phyloP scores from a whole-genome alignment of 30 jellyfish, hydroid and myxozoan genomes.

The Cassiopea xamachana region DNA sequence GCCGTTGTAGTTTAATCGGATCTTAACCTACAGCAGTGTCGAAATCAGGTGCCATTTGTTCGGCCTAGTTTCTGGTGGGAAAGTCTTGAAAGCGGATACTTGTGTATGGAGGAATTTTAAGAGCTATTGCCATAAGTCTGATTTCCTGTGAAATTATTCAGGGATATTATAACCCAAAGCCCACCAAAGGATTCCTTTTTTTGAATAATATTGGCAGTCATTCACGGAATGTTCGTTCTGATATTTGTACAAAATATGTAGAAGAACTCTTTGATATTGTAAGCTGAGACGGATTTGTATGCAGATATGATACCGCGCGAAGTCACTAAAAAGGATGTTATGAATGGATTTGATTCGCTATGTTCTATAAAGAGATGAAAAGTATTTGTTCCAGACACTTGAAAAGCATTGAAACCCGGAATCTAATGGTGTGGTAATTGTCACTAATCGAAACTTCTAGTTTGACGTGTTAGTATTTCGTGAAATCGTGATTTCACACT shows the following conservation, averaged over 20 bases:
- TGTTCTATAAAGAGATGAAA: not conserved
- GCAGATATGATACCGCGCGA: not conserved
- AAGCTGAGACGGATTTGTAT: not conserved
- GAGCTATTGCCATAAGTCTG: not conserved
- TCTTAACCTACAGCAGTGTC: not conserved
- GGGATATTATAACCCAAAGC: not conserved
- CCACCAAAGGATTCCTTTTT: not conserved
- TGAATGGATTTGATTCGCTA: not conserved
- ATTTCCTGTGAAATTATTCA: not conserved
- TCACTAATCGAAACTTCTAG: not conserved
- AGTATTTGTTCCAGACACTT: not conserved
- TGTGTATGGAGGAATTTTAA: not conserved
- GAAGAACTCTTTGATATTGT: not conserved
- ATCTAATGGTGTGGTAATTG: not conserved
- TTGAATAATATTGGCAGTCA: not conserved
- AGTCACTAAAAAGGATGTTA: not conserved
- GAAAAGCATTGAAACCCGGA: constrained; percentile 29
- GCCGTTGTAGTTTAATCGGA: not conserved
- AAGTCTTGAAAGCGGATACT: not conserved
- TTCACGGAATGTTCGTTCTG: not conserved
- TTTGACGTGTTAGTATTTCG: not conserved
- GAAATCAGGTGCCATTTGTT: constrained; percentile 1
- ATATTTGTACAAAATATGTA: not conserved
- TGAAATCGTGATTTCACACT: constrained; percentile 2
- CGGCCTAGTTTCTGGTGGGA: constrained; percentile 3